Conservation (phyloP, 2,113 vertebrate species). For the Daboia siamensis region DNA sequence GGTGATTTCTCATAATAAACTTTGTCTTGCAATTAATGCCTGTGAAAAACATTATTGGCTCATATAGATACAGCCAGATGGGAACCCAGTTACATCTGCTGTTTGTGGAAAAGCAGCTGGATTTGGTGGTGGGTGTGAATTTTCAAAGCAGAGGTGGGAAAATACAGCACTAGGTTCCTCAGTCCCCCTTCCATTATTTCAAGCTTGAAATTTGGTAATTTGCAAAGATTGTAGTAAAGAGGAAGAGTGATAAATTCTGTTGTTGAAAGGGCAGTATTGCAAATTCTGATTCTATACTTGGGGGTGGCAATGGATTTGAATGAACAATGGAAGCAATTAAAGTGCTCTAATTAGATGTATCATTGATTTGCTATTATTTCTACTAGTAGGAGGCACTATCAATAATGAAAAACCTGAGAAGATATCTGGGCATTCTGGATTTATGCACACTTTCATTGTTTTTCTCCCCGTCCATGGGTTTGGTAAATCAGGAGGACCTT, state of each 20-base stretch:
- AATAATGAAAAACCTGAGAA: fast-evolving
- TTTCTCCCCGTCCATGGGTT: background rate
- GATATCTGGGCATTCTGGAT: background rate
- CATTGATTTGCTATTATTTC: background rate
- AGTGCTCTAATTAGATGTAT: background rate
- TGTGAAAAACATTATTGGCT: background rate
- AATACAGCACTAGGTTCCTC: background rate
- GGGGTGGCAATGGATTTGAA: background rate
- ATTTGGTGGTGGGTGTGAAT: background rate
- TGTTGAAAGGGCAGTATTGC: background rate
- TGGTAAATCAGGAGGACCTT: background rate
- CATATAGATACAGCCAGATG: fast-evolving
- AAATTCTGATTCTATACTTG: background rate
- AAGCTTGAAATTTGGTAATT: background rate
- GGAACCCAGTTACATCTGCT: background rate
- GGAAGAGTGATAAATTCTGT: background rate
- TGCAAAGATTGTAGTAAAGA: fast-evolving
- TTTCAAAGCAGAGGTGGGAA: background rate
- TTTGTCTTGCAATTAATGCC: background rate
- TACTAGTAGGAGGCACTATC: constrained; percentile 2
- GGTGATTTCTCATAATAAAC: constrained; percentile 35
- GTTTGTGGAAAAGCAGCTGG: background rate
- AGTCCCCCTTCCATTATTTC: background rate
- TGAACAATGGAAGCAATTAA: constrained; percentile 15
- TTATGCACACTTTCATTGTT: background rate